Percentiles rank a stretch among this genome's conserved stretches.
Evolutionary conservation across 2,797 vertebrate species (phyloP).

Genomic region (Acipenser transmontanus): DNA sequence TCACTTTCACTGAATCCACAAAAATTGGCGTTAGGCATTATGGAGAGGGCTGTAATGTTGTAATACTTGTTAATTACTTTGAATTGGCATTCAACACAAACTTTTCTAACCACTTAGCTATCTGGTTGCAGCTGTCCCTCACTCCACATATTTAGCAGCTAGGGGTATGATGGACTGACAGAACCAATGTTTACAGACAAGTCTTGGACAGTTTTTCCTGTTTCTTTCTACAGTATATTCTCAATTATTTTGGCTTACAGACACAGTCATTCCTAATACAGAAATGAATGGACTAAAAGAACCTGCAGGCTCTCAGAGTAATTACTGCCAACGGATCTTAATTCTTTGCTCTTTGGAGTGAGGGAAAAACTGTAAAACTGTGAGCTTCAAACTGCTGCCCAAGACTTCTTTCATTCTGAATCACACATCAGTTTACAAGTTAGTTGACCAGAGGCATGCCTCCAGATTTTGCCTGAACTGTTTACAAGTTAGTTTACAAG

Average conservation of each 20-base stretch:
- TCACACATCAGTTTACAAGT: slow-evolving; percentile 55
- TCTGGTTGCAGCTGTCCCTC: slow-evolving; percentile 12
- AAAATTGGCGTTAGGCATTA: too few species aligned
- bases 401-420: background rate
- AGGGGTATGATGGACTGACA: background rate
- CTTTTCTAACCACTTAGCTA: too few species aligned
- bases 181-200: too few species aligned
- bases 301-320: slow-evolving; percentile 54
- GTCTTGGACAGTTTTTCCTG: too few species aligned
- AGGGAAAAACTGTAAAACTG: background rate
- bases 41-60: too few species aligned
- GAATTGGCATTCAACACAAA: too few species aligned
- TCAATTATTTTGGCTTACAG: too few species aligned
- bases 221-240: too few species aligned
- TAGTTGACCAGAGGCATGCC: slow-evolving; percentile 56
- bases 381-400: background rate
- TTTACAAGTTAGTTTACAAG: slow-evolving; percentile 68
- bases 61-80: too few species aligned
- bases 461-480: too few species aligned
- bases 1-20: too few species aligned
- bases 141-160: slow-evolving; percentile 15
- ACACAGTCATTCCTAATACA: too few species aligned
- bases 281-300: background rate
- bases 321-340: slow-evolving; percentile 61
- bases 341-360: slow-evolving; percentile 25